These are phyloP conservation scores for Keiferia lycopersicella DNA, from an alignment of 2,888 invertebrate genomes.

Conservation along the genomic window DNA sequence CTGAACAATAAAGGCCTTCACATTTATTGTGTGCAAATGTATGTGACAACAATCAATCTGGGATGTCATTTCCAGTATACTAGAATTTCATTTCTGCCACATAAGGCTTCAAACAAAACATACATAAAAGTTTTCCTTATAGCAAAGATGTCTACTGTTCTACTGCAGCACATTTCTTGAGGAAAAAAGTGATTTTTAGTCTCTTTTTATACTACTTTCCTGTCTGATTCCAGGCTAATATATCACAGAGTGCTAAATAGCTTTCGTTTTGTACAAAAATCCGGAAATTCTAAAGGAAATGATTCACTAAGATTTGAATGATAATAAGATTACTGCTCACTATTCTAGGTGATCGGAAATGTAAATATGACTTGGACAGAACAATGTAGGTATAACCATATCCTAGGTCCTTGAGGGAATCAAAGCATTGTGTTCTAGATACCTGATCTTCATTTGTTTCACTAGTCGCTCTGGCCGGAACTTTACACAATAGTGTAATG, in stretches of 20 bases:
- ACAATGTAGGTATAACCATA: background rate
- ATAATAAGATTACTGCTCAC: too few species aligned
- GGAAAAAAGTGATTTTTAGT: background rate
- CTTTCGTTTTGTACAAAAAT: too few species aligned
- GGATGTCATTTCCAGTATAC: conserved; percentile 1
- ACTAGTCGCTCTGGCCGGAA: conserved; percentile 28
- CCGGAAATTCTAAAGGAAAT: too few species aligned
- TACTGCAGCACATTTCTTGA: background rate
- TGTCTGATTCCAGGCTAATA: too few species aligned
- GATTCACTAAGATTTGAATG: too few species aligned
- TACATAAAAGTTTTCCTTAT: background rate
- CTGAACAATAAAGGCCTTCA: conserved; percentile 11
- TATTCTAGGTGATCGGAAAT: background rate
- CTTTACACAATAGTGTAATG: conserved; percentile 25
- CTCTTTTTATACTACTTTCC: too few species aligned
- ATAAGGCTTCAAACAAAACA: background rate
- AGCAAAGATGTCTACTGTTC: background rate
- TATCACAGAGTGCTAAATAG: too few species aligned
- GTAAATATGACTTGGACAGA: background rate
- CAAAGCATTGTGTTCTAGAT: conserved; percentile 9
- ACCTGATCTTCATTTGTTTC: conserved; percentile 21
- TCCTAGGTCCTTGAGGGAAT: background rate
- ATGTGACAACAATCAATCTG: conserved; percentile 20
- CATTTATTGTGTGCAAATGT: conserved; percentile 19
- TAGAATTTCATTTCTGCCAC: background rate